A percentile compares a stretch with the other conserved stretches of the same genome.
These are phyloP conservation scores for Toxostoma redivivum DNA, from an alignment of 2,113 vertebrate species.

Conservation along the genomic window DNA sequence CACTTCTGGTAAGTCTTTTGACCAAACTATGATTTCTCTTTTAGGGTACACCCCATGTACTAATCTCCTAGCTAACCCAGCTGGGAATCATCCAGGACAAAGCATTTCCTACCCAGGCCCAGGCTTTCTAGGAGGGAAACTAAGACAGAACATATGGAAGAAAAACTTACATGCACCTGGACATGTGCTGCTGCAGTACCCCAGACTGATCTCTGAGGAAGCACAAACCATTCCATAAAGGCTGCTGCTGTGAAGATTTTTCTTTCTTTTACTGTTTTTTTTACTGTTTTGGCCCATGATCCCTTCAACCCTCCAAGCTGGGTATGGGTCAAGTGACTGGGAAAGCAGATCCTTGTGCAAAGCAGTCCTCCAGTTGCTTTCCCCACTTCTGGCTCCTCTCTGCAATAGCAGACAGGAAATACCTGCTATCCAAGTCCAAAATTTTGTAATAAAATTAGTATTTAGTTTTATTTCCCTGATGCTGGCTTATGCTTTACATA, in stretches of 20 bases:
- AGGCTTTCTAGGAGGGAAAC: background rate
- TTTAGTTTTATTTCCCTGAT: background rate
- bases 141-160: background rate
- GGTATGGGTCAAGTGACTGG: background rate
- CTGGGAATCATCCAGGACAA: background rate
- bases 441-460: background rate
- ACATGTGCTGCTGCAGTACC: background rate
- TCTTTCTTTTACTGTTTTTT: background rate
- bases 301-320: background rate
- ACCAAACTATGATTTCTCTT: background rate
- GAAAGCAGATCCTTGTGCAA: background rate
- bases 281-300: background rate
- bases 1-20: background rate
- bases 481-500: background rate
- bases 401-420: background rate
- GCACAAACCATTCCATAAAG: background rate
- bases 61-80: accelerated
- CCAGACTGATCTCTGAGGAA: background rate
- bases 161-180: background rate
- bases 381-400: background rate
- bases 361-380: background rate
- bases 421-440: background rate
- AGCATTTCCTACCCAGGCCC: background rate
- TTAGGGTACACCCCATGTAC: no score
- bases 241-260: background rate